phyloP scores from a whole-genome alignment of 2,113 vertebrate species.

The Lycaon pictus region DNA sequence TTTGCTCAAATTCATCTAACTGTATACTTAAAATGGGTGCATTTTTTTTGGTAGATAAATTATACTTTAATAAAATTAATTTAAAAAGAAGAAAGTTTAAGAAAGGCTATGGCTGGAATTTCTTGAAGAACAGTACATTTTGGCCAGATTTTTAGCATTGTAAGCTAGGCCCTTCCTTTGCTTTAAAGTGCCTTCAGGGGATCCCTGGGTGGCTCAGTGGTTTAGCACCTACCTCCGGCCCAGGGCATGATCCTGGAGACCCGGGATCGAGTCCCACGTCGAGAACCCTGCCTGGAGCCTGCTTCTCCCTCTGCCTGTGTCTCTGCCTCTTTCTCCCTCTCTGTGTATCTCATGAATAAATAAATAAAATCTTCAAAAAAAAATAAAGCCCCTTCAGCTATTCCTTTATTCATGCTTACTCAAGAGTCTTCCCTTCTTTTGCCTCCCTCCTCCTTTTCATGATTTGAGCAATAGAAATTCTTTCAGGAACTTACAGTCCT shows the following conservation, averaged over 20 bases:
- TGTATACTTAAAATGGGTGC: neutral
- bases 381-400: neutral
- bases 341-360: too few species aligned
- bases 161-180: neutral
- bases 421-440: neutral
- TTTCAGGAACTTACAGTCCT: neutral
- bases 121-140: neutral
- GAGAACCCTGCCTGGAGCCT: too few species aligned
- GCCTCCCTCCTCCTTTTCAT: neutral
- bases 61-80: neutral
- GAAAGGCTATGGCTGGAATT: neutral
- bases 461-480: neutral
- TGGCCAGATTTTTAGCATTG: neutral
- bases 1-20: neutral
- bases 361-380: too few species aligned
- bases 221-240: too few species aligned
- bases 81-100: slow-evolving; percentile 13
- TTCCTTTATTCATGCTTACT: neutral
- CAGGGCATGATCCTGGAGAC: too few species aligned
- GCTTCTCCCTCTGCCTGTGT: too few species aligned
- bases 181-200: too few species aligned
- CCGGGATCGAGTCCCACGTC: too few species aligned
- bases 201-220: too few species aligned
- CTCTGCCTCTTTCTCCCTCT: too few species aligned
- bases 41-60: neutral